phyloP scores from a whole-genome alignment of 2,113 vertebrate species.

The Miniopterus natalensis region DNA sequence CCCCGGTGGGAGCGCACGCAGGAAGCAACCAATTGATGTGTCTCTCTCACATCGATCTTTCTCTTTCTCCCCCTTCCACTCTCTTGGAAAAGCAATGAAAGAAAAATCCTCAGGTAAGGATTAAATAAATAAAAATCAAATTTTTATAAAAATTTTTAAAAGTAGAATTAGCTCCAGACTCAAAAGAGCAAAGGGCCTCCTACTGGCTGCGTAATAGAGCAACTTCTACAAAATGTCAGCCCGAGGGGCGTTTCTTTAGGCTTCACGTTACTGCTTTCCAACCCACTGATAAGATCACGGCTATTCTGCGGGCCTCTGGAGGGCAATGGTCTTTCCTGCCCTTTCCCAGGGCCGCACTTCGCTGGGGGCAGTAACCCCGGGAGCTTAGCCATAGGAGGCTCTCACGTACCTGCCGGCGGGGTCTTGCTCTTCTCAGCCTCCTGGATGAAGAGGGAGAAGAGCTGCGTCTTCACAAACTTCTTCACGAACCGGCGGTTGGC shows the following conservation, averaged over 20 bases:
- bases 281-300: background rate
- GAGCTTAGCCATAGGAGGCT: background rate
- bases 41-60: too few relatives aligned
- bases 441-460: constrained; percentile 97
- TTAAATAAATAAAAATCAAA: too few relatives aligned
- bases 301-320: background rate
- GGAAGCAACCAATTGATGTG: too few relatives aligned
- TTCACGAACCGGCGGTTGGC: constrained; percentile 92
- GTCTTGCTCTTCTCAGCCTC: constrained; percentile 93
- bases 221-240: background rate
- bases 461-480: constrained; percentile 95
- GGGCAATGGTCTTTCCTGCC: background rate
- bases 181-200: background rate
- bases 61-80: too few relatives aligned
- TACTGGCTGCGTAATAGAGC: background rate
- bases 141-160: too few relatives aligned
- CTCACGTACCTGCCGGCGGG: constrained; percentile 90
- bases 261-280: background rate
- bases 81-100: too few relatives aligned
- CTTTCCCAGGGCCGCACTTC: background rate
- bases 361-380: background rate
- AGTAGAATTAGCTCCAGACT: background rate
- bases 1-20: too few relatives aligned
- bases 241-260: background rate
- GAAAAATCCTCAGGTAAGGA: too few relatives aligned